Base-by-base conservation (phyloP, 2,113 vertebrate genomes). In the Ammodramus savannarum region DNA sequence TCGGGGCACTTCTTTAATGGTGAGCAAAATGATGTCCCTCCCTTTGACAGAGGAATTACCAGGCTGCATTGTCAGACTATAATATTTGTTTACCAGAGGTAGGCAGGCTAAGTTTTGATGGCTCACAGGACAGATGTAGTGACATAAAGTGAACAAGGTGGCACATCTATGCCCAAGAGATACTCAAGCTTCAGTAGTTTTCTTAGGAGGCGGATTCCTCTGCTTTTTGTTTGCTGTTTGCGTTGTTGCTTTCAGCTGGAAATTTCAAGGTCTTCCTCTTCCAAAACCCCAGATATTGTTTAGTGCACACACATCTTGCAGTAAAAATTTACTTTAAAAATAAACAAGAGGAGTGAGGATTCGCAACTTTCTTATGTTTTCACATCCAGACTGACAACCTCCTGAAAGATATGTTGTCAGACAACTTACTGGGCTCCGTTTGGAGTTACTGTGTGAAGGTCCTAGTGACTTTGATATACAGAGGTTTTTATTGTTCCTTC, bases 401-500 rank as follows among this genome's bases (percentile, higher is more conserved):
- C 75, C 61, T 93, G 59, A 84, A 86, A 88, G 76, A 86, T 78
- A 19, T 0, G 8, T 78, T 88, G 76, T 83, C 88, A 88, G 4
- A 67, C 63, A 86, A 73, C 39, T 95, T 86, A 51, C 61, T 71
- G 61, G 46, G 61, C 72, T 93, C 63, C 38, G 79, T 92, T 92
- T 92, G 57, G 76, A 84, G 76, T 43, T 80, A 32, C 46, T 71
- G 17, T 89, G 77, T 94, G 80, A 84, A 91, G 73, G 16, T 52
- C 51, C 38, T 23, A 63, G 85, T 92, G 86, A 54, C 92, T 94
- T 90, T 93, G 88, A 93, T 90, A 48, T 36, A 90, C 67, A 74
- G 85, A 61, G 67, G 51, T 77, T 96, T 87, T 95, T 95, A 75
- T 92, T 95, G 90, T 90, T 89, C 91, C 86, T 95, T 93, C 91